Percentiles rank a stretch among this genome's conserved stretches.
Evolutionary conservation across 2,113 vertebrate species (phyloP).

Genomic region (Otocyon megalotis): DNA sequence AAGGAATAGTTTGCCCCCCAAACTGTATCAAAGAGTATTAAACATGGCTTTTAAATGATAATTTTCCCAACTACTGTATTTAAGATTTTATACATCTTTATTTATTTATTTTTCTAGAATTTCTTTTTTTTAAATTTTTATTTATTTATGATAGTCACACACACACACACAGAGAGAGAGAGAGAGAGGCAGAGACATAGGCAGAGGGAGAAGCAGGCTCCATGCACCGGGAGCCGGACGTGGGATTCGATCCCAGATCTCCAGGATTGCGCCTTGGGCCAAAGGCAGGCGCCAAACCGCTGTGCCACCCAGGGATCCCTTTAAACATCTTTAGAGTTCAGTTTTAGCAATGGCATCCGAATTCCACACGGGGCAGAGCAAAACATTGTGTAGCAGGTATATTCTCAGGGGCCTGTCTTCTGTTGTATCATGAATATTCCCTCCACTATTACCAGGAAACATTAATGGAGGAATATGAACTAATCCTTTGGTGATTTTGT

Average conservation of each 20-base stretch:
- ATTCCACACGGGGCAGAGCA: not conserved
- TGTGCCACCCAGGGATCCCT: not conserved
- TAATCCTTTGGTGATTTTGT: not conserved
- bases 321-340: not conserved
- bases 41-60: slow-evolving; percentile 18
- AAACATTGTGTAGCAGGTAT: not conserved
- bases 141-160: too few relatives aligned
- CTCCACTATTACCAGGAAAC: not conserved
- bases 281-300: too few relatives aligned
- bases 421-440: not conserved
- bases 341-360: not conserved
- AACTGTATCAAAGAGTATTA: not conserved
- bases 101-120: too few relatives aligned
- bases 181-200: too few relatives aligned
- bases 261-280: too few relatives aligned
- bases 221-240: too few relatives aligned
- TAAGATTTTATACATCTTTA: not conserved
- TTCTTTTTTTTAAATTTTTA: too few relatives aligned
- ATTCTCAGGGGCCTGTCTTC: not conserved
- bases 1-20: not conserved
- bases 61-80: not conserved
- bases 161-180: too few relatives aligned
- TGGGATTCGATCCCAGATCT: too few relatives aligned
- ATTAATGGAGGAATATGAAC: not conserved
- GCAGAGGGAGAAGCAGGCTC: too few relatives aligned